Percentiles rank a stretch among this genome's conserved stretches.
Evolutionary conservation across 2,888 invertebrate genomes (phyloP).

Genomic region (Notodromas monacha): DNA sequence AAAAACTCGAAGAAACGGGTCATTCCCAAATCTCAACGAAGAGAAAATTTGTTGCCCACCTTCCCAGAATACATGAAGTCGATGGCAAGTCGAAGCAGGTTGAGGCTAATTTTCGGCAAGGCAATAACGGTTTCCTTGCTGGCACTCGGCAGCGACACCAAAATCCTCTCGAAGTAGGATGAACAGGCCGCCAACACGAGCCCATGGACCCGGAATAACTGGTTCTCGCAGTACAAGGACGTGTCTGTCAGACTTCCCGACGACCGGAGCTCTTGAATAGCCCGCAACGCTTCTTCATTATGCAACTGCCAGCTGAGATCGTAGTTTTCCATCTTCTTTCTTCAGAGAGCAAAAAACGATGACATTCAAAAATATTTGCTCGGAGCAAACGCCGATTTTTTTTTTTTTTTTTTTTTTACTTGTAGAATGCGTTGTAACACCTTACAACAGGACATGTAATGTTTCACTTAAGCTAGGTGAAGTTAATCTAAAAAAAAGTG

Average conservation of each 20-base stretch:
- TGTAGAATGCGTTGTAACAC: too few species aligned
- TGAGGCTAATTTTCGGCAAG: not conserved
- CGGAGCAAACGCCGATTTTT: too few species aligned
- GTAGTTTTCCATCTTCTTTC: not conserved
- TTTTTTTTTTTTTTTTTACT: too few species aligned
- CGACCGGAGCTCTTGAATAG: not conserved
- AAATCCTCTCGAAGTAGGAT: not conserved
- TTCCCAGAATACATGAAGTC: not conserved
- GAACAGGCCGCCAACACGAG: not conserved
- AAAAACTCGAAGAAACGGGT: too few species aligned
- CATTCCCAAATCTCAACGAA: too few species aligned
- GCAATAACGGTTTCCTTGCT: not conserved
- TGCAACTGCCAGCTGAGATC: not conserved
- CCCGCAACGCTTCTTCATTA: not conserved
- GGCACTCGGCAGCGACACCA: too few species aligned
- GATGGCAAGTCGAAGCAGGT: not conserved
- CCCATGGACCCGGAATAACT: not conserved
- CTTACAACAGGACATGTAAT: too few species aligned
- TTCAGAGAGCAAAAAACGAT: too few species aligned
- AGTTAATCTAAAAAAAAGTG: too few species aligned
- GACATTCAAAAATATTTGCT: too few species aligned
- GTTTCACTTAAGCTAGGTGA: too few species aligned
- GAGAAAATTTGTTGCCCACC: too few species aligned
- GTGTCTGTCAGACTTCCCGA: not conserved
- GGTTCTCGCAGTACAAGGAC: not conserved